phyloP scores from a whole-genome alignment of 2,888 invertebrate genomes.

The Netelia fuscicornis region DNA sequence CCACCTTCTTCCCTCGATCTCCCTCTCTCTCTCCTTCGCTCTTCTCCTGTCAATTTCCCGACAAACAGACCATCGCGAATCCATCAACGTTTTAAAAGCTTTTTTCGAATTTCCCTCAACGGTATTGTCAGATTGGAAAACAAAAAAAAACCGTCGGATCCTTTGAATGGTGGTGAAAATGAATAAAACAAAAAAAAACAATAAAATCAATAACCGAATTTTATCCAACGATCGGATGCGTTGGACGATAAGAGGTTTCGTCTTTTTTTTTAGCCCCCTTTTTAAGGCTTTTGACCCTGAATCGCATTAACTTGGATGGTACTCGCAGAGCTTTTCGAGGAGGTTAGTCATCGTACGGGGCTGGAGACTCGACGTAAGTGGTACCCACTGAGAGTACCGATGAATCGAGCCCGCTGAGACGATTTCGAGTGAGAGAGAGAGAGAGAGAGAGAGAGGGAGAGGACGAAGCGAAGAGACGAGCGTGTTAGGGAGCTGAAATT shows the following conservation, averaged over 20 bases:
- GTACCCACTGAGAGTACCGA: not conserved
- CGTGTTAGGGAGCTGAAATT: constrained; percentile 25
- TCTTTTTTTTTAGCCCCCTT: not conserved
- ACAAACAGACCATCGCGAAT: constrained; percentile 42
- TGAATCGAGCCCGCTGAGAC: constrained; percentile 24
- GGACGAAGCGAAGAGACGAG: constrained; percentile 2
- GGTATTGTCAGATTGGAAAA: constrained; percentile 1
- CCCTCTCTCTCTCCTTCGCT: constrained; percentile 3
- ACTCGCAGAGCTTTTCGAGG: constrained; percentile 34
- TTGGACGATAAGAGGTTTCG: not conserved
- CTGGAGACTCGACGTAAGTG: constrained; percentile 13
- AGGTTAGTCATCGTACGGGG: constrained; percentile 45
- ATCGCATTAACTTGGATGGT: constrained; percentile 28
- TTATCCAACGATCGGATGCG: not conserved
- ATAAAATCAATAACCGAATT: constrained; percentile 34
- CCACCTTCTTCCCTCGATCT: constrained; percentile 1
- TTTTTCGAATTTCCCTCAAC: constrained; percentile 21
- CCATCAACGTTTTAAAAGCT: constrained; percentile 58
- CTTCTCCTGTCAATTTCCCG: constrained; percentile 20
- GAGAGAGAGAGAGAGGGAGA: constrained; percentile 19
- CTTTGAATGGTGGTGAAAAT: not conserved
- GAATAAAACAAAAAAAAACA: not conserved
- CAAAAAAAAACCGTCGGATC: not conserved
- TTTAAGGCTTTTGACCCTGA: constrained; percentile 54
- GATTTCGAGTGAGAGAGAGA: constrained; percentile 10